Conservation (phyloP, 92 coral and sea anemone genomes). For the Siderastrea radians region DNA sequence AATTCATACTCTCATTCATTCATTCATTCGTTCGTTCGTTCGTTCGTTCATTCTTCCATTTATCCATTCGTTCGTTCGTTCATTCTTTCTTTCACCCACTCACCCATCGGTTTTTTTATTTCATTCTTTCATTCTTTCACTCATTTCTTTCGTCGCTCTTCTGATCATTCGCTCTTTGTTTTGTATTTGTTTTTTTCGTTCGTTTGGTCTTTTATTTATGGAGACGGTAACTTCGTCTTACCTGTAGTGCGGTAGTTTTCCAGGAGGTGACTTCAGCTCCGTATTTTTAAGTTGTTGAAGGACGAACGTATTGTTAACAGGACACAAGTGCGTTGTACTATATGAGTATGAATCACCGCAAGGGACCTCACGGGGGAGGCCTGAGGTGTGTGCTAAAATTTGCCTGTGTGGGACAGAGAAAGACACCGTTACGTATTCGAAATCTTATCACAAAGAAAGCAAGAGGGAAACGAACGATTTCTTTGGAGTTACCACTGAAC, state of each 20-base stretch:
- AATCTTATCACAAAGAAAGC: background rate
- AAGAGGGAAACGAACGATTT: too few species aligned
- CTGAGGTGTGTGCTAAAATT: conserved; percentile 94
- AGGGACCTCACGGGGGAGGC: conserved; percentile 97
- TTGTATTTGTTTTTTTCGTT: too few species aligned
- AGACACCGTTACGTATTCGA: background rate
- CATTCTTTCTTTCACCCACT: background rate
- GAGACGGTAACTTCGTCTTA: background rate
- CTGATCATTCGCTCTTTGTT: too few species aligned
- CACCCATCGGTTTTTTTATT: background rate
- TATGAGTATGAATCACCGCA: conserved; percentile 90
- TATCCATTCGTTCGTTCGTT: background rate
- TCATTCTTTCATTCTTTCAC: background rate
- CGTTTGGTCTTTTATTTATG: too few species aligned
- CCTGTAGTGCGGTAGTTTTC: conserved; percentile 94
- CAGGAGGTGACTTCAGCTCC: conserved; percentile 90
- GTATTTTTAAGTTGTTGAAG: conserved; percentile 69
- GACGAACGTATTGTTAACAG: conserved; percentile 90
- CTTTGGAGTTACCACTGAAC: background rate
- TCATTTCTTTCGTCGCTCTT: too few species aligned
- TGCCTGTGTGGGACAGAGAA: conserved; percentile 68
- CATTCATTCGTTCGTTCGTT: background rate
- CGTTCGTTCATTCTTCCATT: background rate
- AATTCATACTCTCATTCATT: background rate
- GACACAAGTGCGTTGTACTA: conserved; percentile 81